Percentiles rank a stretch among this genome's conserved stretches.
These are phyloP conservation scores for Planiliza haematocheilus DNA, from an alignment of 2,113 vertebrate genomes.

Conservation along the genomic window DNA sequence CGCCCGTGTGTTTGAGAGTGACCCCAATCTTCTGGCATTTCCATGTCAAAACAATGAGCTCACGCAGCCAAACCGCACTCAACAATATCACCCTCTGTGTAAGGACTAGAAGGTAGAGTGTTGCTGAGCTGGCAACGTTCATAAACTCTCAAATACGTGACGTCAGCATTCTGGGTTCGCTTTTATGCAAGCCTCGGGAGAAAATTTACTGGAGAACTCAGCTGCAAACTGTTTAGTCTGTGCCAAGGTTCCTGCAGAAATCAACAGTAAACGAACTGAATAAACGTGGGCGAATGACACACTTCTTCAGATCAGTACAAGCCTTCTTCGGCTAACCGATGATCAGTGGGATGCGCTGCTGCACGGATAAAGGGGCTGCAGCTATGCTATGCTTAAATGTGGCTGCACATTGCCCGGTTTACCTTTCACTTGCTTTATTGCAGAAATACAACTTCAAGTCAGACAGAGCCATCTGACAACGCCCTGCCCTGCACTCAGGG, in stretches of 20 bases:
- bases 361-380: background rate
- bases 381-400: background rate
- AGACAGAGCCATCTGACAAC: constrained; percentile 56
- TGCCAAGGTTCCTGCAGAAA: constrained; percentile 18
- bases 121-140: constrained; percentile 64
- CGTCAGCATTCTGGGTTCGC: constrained; percentile 64
- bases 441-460: constrained; percentile 9
- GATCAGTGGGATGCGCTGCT: background rate
- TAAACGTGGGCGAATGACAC: constrained; percentile 5
- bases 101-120: constrained; percentile 54
- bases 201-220: constrained; percentile 29
- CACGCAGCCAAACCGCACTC: constrained; percentile 72
- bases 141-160: constrained; percentile 58
- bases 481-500: constrained; percentile 75
- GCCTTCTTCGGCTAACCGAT: background rate
- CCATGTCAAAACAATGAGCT: constrained; percentile 80
- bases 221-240: constrained; percentile 31
- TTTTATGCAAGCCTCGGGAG: constrained; percentile 59
- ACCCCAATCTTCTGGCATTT: constrained; percentile 76
- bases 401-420: background rate
- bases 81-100: constrained; percentile 71
- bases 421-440: constrained; percentile 30
- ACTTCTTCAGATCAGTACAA: background rate
- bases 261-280: constrained; percentile 15
- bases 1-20: constrained; percentile 51